phyloP scores from a whole-genome alignment of 2,797 vertebrate genomes.

The Microctenopoma stevenorrisi region DNA sequence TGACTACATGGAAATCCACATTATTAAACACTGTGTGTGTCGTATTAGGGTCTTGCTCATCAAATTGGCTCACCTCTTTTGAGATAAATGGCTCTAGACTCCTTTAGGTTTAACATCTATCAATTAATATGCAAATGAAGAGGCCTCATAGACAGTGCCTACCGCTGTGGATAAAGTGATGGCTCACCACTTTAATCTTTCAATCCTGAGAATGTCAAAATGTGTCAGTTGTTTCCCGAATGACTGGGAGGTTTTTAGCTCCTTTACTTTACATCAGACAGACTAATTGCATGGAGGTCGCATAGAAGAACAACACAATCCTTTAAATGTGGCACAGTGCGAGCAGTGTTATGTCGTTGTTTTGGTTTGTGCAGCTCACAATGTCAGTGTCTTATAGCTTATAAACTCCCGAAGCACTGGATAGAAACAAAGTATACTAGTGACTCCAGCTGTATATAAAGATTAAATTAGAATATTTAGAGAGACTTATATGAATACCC shows the following conservation, averaged over 20 bases:
- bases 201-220: slow-evolving; percentile 64
- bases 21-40: slow-evolving; percentile 70
- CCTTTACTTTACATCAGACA: slow-evolving; percentile 19
- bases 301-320: background rate
- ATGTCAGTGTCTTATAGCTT: background rate
- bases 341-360: background rate
- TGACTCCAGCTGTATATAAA: slow-evolving; percentile 21
- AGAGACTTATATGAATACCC: background rate
- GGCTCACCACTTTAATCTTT: slow-evolving; percentile 73
- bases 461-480: slow-evolving; percentile 34
- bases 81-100: slow-evolving; percentile 73
- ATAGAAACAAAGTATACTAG: background rate
- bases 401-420: too few species aligned
- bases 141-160: slow-evolving; percentile 63
- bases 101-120: slow-evolving; percentile 73
- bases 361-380: background rate
- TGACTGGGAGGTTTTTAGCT: slow-evolving; percentile 40
- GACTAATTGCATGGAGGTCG: slow-evolving; percentile 4
- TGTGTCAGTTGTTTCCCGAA: slow-evolving; percentile 72
- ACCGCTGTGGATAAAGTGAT: slow-evolving; percentile 72
- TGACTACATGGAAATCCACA: slow-evolving; percentile 61
- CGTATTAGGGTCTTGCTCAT: slow-evolving; percentile 67
- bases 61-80: slow-evolving; percentile 71
- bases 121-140: slow-evolving; percentile 84
- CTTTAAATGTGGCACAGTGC: background rate